Evolutionary conservation across 2,888 invertebrate genomes (phyloP), one percentile per base, ranked within the genome.

Genomic region (Serripes groenlandicus): DNA sequence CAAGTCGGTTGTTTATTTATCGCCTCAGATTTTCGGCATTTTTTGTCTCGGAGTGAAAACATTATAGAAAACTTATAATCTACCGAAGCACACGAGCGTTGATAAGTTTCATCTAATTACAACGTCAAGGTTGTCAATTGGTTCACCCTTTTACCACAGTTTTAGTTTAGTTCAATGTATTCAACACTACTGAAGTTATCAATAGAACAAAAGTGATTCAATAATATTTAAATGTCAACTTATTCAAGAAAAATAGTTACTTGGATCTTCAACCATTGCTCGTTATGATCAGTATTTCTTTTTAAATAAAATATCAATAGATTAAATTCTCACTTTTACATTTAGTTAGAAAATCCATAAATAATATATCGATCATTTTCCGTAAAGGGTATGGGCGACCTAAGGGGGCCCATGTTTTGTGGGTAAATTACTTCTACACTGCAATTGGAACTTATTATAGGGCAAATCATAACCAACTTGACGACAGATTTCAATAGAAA

Each of bases 401-500:
- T 32, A 32, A 32, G 18, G 32, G 32, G 9, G 21, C 21, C 62
- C 32, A 62, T 62, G 62, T 32, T 70, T 70, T 70, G 70, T 70
- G 26, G 30, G 34, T 72, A 75, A 80, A 80, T 82, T 79, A 74
- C 75, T 75, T 69, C 42, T 60, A 37, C 28, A 62, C 62, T n/a
- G 62, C 62, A 62, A 62, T 62, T 62, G n/a, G 34, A 32, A 62
- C 71, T 72, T 68, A 84, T 84, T 84, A 84, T 62, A 78, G 80
- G 81, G 68, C 84, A 81, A 80, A 80, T 76, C 77, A 69, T 74
- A 75, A 78, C 74, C 86, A 75, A 34, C 71, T 73, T 72, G 81
- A 76, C 86, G 86, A 81, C 83, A 76, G 58, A 66, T 68, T 73
- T 83, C 71, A 83, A 86, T 71, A 81, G 77, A 75, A 83, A 81